Conservation (phyloP, 2,797 vertebrate species). For the Pseudochirops cupreus region DNA sequence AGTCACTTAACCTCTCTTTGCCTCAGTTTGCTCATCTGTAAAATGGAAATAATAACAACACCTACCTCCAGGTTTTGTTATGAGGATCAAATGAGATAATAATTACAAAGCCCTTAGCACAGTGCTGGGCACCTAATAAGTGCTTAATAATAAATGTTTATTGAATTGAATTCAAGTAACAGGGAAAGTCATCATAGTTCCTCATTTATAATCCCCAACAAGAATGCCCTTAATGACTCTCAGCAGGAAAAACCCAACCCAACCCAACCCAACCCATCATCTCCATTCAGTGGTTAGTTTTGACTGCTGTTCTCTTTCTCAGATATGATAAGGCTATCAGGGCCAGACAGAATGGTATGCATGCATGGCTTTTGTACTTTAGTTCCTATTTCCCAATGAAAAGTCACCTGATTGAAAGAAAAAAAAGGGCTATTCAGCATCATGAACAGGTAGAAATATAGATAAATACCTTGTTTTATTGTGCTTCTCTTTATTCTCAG, state of each 20-base stretch:
- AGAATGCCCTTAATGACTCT: slow-evolving; percentile 69
- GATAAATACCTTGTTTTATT: neutral
- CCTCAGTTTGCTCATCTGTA: neutral
- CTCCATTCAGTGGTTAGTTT: slow-evolving; percentile 1
- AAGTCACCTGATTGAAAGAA: slow-evolving; percentile 56
- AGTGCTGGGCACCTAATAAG: neutral
- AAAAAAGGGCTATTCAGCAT: slow-evolving; percentile 48
- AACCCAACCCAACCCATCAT: neutral
- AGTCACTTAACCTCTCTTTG: neutral
- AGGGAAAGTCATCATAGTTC: neutral
- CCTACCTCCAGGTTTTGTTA: neutral
- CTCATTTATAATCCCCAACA: slow-evolving; percentile 41
- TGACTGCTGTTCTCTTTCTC: slow-evolving; percentile 53
- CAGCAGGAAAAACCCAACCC: neutral
- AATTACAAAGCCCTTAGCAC: neutral
- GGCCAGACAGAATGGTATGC: slow-evolving; percentile 45
- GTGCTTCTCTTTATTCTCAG: neutral
- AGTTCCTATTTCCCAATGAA: slow-evolving; percentile 68
- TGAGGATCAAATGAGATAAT: neutral
- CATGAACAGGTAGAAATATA: slow-evolving; percentile 24
- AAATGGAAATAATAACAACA: neutral
- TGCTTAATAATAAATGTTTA: neutral
- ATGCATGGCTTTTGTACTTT: slow-evolving; percentile 23
- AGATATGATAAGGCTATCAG: slow-evolving; percentile 64
- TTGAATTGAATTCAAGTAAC: neutral